These are phyloP conservation scores for Paralvinella palmiformis DNA, from an alignment of 1,140 invertebrate genomes.

Conservation along the genomic window DNA sequence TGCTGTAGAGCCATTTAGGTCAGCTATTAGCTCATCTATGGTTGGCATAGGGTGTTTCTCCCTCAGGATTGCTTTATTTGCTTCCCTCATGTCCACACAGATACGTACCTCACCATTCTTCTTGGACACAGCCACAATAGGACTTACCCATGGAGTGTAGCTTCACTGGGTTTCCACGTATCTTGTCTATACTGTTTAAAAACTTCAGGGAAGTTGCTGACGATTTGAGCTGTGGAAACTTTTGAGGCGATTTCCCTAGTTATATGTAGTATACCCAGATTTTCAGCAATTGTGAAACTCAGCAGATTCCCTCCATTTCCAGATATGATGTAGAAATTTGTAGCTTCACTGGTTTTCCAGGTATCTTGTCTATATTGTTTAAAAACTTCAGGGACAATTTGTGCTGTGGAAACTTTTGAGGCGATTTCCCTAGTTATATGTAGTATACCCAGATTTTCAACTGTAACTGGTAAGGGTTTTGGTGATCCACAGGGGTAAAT, in stretches of 20 bases:
- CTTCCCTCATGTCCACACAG: conserved; percentile 30
- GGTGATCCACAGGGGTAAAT: too few relatives aligned
- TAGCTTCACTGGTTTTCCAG: too few relatives aligned
- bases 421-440: too few relatives aligned
- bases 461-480: too few relatives aligned
- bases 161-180: not conserved
- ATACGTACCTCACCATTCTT: conserved; percentile 24
- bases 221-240: not conserved
- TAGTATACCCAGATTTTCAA: too few relatives aligned
- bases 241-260: not conserved
- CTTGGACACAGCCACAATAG: conserved; percentile 30
- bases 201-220: too few relatives aligned
- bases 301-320: not conserved
- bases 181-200: not conserved
- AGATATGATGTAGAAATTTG: not conserved
- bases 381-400: too few relatives aligned
- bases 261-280: not conserved
- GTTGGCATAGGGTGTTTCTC: conserved; percentile 31
- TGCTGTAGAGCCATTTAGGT: conserved; percentile 24
- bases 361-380: too few relatives aligned
- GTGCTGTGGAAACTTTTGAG: too few relatives aligned
- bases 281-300: too few relatives aligned
- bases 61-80: conserved; percentile 27
- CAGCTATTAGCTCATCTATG: conserved; percentile 27
- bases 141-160: conserved; percentile 29